phyloP scores from a whole-genome alignment of 2,113 vertebrate genomes.

The Nyctibius bracteatus region DNA sequence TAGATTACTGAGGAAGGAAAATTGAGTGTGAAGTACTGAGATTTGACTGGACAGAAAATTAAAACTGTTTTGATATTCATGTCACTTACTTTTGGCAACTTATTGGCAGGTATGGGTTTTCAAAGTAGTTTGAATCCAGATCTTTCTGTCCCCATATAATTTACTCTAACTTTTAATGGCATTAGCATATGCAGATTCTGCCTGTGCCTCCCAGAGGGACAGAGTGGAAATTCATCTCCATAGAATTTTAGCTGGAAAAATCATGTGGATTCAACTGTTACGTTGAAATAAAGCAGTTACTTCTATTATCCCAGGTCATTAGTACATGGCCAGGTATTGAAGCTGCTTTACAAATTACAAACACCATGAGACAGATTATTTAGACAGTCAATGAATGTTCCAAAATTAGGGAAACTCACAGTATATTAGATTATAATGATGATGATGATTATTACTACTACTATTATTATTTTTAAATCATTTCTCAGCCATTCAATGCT shows the following conservation, averaged over 20 bases:
- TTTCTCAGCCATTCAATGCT: background rate
- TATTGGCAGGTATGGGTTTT: conserved; percentile 60
- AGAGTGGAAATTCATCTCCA: background rate
- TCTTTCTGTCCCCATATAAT: background rate
- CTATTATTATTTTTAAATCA: background rate
- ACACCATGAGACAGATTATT: background rate
- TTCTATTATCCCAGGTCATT: background rate
- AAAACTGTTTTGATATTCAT: conserved; percentile 56
- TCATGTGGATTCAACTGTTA: background rate
- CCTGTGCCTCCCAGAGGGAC: background rate
- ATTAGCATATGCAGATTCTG: background rate
- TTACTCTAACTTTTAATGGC: conserved; percentile 6
- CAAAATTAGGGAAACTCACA: background rate
- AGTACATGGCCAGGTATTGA: background rate
- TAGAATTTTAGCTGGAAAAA: conserved; percentile 24
- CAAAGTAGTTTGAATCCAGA: background rate
- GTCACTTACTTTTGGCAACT: conserved; percentile 51
- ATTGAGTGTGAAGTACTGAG: conserved; percentile 79
- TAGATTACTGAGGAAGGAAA: conserved; percentile 89
- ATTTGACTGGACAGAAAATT: conserved; percentile 77
- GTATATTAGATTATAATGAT: background rate
- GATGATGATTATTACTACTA: background rate
- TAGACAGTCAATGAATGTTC: background rate
- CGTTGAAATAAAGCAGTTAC: background rate
- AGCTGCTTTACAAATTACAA: background rate